These are phyloP conservation scores for Tetramorium parvispinum DNA, from an alignment of 1,140 invertebrate species.

Conservation along the genomic window DNA sequence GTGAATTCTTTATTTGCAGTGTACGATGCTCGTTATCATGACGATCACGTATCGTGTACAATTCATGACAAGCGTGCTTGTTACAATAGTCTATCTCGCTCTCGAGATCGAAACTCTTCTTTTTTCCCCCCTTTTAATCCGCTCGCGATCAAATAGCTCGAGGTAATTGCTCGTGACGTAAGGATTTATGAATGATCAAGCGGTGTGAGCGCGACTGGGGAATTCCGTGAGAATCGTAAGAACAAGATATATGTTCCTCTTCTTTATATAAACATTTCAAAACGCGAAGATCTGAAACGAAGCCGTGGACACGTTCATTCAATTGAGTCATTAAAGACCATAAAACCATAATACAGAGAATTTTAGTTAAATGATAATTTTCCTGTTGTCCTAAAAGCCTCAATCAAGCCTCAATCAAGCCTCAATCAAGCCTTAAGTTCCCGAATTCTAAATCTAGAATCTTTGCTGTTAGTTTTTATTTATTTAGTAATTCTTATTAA, in stretches of 20 bases:
- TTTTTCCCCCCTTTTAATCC: not conserved
- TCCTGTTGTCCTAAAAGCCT: not conserved
- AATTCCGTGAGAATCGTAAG: slow-evolving; percentile 26
- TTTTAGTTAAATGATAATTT: not conserved
- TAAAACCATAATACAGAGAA: not conserved
- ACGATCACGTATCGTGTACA: slow-evolving; percentile 33
- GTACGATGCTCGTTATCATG: not conserved
- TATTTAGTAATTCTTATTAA: not conserved
- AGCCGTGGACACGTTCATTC: not conserved
- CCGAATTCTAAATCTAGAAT: not conserved
- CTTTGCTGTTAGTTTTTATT: not conserved
- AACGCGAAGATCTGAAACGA: not conserved
- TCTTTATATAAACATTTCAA: not conserved
- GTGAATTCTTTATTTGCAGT: not conserved
- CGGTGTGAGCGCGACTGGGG: not conserved
- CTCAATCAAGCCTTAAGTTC: not conserved
- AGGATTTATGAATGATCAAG: slow-evolving; percentile 34
- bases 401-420: not conserved
- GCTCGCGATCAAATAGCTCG: not conserved
- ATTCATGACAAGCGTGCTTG: not conserved
- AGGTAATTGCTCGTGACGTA: slow-evolving; percentile 28
- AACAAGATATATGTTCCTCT: not conserved
- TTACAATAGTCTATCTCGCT: not conserved
- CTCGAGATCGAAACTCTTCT: not conserved
- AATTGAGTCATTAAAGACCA: not conserved